Conservation (phyloP, 2,888 invertebrate genomes). For the Eilema depressum region DNA sequence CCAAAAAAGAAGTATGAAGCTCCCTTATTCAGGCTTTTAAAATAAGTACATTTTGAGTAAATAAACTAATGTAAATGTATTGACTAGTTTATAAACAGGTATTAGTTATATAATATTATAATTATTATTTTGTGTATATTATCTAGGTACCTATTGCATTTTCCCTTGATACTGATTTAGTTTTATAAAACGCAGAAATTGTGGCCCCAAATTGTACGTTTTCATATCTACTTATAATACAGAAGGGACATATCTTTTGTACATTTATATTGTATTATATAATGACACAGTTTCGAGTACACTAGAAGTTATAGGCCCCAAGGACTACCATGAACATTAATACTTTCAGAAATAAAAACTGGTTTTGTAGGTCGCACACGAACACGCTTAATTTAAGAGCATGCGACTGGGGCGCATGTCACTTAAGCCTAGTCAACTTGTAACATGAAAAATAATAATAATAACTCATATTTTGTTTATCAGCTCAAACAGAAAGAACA, state of each 20-base stretch:
- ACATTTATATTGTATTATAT: neutral
- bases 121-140: neutral
- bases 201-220: neutral
- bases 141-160: conserved; percentile 8
- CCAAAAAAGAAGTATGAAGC: neutral
- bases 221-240: neutral
- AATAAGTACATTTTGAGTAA: neutral
- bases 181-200: neutral
- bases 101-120: conserved; percentile 39
- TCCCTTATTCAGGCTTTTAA: conserved; percentile 2
- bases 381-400: neutral
- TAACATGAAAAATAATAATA: neutral
- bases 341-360: neutral
- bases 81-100: conserved; percentile 25
- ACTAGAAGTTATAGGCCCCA: neutral
- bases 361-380: neutral
- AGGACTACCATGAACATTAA: neutral
- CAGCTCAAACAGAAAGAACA: neutral
- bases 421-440: neutral
- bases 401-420: neutral
- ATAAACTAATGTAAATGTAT: conserved; percentile 12
- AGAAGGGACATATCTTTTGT: neutral
- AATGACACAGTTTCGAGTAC: neutral
- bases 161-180: conserved; percentile 16
- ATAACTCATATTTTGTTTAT: neutral